A percentile compares a stretch with the other conserved stretches of the same genome.
Conservation (phyloP, 2,888 invertebrate species). For the Trissonchulus latispiculum region DNA sequence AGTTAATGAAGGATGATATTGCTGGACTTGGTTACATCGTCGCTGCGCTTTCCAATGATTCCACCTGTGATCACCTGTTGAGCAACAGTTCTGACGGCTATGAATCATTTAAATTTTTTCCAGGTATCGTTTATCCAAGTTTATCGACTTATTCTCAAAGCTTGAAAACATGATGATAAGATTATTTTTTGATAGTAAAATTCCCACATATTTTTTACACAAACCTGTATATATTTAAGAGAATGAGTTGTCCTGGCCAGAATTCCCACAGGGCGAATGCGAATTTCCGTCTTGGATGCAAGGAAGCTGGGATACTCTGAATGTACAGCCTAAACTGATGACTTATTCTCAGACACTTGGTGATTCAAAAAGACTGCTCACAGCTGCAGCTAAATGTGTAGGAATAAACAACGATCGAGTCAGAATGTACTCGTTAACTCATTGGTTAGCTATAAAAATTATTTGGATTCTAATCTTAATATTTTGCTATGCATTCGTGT, state of each 20-base stretch:
- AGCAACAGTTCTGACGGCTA: conserved; percentile 13
- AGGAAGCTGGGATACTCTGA: conserved; percentile 18
- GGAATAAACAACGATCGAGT: background rate
- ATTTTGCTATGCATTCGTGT: background rate
- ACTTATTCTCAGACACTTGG: conserved; percentile 9
- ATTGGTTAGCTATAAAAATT: conserved; percentile 12
- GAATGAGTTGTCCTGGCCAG: background rate
- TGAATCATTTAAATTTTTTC: conserved; percentile 18
- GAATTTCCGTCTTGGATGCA: conserved; percentile 17
- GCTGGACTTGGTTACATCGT: conserved; percentile 6
- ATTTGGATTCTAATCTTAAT: background rate
- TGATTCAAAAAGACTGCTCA: conserved; percentile 5
- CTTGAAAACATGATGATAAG: too few species aligned
- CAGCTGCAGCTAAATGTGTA: conserved; percentile 13
- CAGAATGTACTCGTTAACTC: conserved; percentile 5
- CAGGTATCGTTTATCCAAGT: conserved; percentile 16
- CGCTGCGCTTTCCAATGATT: conserved; percentile 23
- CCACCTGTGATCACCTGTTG: conserved; percentile 15
- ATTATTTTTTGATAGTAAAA: too few species aligned
- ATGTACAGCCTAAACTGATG: background rate
- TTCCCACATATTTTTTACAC: too few species aligned
- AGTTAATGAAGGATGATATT: conserved; percentile 13
- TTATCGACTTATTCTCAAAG: too few species aligned
- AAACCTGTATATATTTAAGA: conserved; percentile 2
- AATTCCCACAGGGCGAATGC: background rate